Evolutionary conservation across 37 sponge, comb jelly and placozoan genomes (phyloP).

Genomic region (Cliona cf. orientalis): DNA sequence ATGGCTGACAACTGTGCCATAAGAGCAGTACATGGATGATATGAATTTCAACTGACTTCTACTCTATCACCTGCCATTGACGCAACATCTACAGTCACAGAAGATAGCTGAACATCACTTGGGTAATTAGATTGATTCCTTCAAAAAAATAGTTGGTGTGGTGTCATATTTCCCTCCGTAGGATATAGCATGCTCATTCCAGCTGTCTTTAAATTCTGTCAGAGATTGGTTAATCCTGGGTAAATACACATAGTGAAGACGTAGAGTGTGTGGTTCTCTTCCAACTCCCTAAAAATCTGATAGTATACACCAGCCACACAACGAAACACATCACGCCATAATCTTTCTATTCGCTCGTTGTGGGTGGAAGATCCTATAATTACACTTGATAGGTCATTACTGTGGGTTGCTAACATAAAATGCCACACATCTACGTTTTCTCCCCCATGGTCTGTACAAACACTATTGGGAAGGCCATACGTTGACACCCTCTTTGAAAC

Average conservation of each 20-base stretch:
- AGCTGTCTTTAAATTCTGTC: constrained; percentile 24
- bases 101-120: not conserved
- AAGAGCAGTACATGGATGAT: constrained; percentile 2
- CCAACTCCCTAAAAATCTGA: constrained; percentile 24
- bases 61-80: not conserved
- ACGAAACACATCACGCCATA: constrained; percentile 61
- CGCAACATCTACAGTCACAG: not conserved
- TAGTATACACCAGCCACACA: constrained; percentile 22
- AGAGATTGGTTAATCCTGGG: constrained; percentile 46
- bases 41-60: not conserved
- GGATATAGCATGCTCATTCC: constrained; percentile 54
- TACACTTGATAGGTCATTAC: not conserved
- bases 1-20: not conserved
- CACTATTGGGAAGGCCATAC: constrained; percentile 32
- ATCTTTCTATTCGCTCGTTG: constrained; percentile 63
- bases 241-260: constrained; percentile 50
- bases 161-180: constrained; percentile 42
- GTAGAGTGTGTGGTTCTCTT: constrained; percentile 48
- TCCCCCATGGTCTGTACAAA: constrained; percentile 50
- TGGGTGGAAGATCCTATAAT: constrained; percentile 53
- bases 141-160: constrained; percentile 31
- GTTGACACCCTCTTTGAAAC: constrained; percentile 9
- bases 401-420: constrained; percentile 55
- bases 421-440: constrained; percentile 41
- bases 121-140: too few species aligned